These are phyloP conservation scores for Melinopterus prodromus DNA, from an alignment of 2,888 invertebrate species.

Conservation along the genomic window DNA sequence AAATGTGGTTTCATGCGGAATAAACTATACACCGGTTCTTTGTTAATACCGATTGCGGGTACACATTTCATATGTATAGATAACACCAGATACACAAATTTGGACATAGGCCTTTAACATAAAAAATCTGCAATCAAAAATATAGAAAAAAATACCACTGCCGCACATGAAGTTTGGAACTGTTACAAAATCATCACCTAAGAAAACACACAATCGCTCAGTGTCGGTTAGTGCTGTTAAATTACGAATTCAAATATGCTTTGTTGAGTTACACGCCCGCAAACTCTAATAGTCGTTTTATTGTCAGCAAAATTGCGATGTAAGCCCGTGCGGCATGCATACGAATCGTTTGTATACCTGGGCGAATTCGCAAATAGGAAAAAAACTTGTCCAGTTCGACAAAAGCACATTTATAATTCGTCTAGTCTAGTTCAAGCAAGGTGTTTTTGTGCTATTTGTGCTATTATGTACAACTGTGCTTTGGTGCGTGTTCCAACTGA, in stretches of 20 bases:
- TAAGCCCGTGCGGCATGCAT: no score
- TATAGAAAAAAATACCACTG: background rate
- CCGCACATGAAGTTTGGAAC: background rate
- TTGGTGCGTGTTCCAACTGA: conserved; percentile 13
- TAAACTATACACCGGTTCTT: no score
- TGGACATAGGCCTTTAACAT: no score
- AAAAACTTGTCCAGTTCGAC: background rate
- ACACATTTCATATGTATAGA: no score
- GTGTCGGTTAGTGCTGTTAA: conserved; percentile 17
- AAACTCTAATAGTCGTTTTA: conserved; percentile 11
- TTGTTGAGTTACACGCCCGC: background rate
- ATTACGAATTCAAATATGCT: conserved; percentile 24
- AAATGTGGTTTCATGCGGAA: no score
- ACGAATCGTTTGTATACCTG: no score
- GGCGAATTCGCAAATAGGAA: no score
- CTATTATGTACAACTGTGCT: conserved; percentile 21
- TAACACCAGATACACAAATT: background rate
- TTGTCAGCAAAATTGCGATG: background rate
- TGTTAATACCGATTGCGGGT: no score
- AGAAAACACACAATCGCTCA: conserved; percentile 4
- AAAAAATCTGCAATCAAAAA: no score
- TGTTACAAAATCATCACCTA: background rate
- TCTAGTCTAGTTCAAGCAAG: conserved; percentile 14
- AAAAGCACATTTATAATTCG: background rate
- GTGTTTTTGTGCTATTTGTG: conserved; percentile 10